Evolutionary conservation across 2,113 vertebrate genomes (phyloP).

Genomic region (Hiodon alosoides): DNA sequence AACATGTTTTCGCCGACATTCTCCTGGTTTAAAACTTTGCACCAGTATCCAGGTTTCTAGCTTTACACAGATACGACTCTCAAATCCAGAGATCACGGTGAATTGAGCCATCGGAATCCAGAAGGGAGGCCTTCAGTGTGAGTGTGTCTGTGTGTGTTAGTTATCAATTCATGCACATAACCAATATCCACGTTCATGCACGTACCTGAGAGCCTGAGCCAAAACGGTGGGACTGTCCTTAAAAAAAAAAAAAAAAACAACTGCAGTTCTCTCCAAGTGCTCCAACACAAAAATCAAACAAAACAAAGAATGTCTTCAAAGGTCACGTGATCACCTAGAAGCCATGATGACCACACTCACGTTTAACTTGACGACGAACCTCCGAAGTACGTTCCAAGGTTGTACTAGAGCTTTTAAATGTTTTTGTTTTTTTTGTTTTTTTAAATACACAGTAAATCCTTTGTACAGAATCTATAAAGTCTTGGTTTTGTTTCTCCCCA

Average conservation of each 20-base stretch:
- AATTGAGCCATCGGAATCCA: too few species aligned
- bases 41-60: too few species aligned
- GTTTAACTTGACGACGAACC: slow-evolving; percentile 53
- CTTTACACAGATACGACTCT: too few species aligned
- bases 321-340: slow-evolving; percentile 60
- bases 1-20: too few species aligned
- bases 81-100: too few species aligned
- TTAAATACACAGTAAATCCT: slow-evolving; percentile 14
- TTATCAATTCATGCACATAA: not conserved
- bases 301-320: slow-evolving; percentile 52
- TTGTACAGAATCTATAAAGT: slow-evolving; percentile 1
- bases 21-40: too few species aligned
- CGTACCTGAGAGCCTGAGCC: slow-evolving; percentile 20
- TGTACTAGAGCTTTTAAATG: not conserved
- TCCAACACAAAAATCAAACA: slow-evolving; percentile 31
- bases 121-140: not conserved
- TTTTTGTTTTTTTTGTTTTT: slow-evolving; percentile 7
- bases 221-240: slow-evolving; percentile 6
- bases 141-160: too few species aligned
- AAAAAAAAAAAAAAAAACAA: not conserved
- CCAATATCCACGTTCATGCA: not conserved
- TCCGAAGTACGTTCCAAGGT: not conserved
- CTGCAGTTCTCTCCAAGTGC: not conserved
- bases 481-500: not conserved
- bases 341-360: slow-evolving; percentile 55